Percentiles rank a stretch among this genome's conserved stretches.
Evolutionary conservation across 2,888 invertebrate species (phyloP).

Genomic region (Dasysyrphus tricinctus): DNA sequence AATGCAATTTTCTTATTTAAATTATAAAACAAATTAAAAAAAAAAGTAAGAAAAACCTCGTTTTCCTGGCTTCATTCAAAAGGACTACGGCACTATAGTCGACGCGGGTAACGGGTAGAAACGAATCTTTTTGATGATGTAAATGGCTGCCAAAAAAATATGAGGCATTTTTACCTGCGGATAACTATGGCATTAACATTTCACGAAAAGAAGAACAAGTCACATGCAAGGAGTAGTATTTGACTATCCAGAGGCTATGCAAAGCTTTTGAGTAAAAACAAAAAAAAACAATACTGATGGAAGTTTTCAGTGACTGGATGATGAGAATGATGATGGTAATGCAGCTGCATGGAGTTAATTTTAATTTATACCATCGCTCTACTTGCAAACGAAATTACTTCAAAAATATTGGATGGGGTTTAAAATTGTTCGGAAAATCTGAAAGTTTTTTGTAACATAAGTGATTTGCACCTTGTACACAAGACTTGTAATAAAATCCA

Average conservation of each 20-base stretch:
- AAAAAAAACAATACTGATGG: background rate
- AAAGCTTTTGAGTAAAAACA: constrained; percentile 11
- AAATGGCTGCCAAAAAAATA: constrained; percentile 7
- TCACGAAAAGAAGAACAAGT: background rate
- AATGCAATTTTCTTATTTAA: constrained; percentile 65
- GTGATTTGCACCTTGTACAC: no score
- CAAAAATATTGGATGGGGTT: background rate
- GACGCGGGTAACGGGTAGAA: background rate
- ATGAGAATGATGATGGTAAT: background rate
- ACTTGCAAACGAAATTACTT: background rate
- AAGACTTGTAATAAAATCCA: no score
- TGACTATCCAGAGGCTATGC: constrained; percentile 27
- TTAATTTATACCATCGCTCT: background rate
- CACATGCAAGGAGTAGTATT: constrained; percentile 9
- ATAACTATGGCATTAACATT: constrained; percentile 6
- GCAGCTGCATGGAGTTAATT: constrained; percentile 13
- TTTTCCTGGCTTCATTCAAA: background rate
- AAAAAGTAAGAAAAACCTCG: background rate
- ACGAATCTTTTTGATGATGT: constrained; percentile 5
- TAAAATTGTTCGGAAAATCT: background rate
- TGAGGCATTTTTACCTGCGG: constrained; percentile 27
- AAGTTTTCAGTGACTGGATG: background rate
- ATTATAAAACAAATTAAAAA: constrained; percentile 18
- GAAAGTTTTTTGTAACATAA: background rate
- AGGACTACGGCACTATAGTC: background rate